Conservation (phyloP, 2,113 vertebrate species). For the Athene noctua region DNA sequence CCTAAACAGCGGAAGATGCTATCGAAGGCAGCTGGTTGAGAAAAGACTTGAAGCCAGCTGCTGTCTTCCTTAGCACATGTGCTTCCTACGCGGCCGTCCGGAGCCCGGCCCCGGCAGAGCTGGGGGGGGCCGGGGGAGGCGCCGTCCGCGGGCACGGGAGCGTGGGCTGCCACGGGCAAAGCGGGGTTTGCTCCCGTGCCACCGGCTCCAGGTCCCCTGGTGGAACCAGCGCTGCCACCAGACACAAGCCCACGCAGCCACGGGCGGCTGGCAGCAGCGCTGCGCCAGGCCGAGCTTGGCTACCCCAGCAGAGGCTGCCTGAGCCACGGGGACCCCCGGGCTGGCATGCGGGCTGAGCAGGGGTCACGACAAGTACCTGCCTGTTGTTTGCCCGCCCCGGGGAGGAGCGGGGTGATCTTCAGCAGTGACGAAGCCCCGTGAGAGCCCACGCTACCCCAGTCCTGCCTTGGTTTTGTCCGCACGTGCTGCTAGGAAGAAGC, state of each 20-base stretch:
- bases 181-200: not conserved
- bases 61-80: not conserved
- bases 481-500: not conserved
- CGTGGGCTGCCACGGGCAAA: accelerated
- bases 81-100: accelerated
- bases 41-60: not conserved
- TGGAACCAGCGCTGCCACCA: not conserved
- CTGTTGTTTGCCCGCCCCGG: accelerated
- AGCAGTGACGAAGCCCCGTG: accelerated
- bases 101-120: not conserved
- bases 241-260: accelerated
- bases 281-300: not conserved
- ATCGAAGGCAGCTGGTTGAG: not conserved
- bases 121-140: not conserved
- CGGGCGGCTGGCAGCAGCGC: accelerated
- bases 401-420: not conserved
- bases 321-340: accelerated
- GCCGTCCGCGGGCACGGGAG: accelerated
- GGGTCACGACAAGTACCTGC: not conserved
- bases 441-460: not conserved
- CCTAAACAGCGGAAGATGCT: not conserved
- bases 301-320: not conserved
- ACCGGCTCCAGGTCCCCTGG: not conserved
- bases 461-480: not conserved
- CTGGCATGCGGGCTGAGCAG: not conserved